phyloP scores from a whole-genome alignment of 2,888 invertebrate genomes.

The Crepidodera aurea region DNA sequence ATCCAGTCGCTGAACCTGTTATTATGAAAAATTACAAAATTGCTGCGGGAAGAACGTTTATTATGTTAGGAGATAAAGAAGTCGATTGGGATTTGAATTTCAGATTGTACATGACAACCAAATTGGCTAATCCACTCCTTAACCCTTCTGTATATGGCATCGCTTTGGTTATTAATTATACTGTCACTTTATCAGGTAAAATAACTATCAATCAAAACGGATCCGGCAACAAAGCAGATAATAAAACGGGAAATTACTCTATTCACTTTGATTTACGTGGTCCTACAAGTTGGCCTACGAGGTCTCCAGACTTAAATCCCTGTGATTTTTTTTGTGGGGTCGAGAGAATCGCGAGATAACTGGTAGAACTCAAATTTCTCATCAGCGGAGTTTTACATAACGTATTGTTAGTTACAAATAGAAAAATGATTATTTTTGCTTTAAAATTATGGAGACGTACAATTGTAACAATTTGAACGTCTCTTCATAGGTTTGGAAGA shows the following conservation, averaged over 20 bases:
- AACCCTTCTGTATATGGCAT: conserved; percentile 87
- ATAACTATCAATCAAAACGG: neutral
- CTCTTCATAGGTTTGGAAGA: conserved; percentile 80
- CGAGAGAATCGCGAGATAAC: too few species aligned
- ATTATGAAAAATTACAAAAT: conserved; percentile 84
- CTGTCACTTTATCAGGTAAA: conserved; percentile 75
- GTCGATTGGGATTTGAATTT: conserved; percentile 90
- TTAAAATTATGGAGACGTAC: too few species aligned
- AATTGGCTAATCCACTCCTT: conserved; percentile 87
- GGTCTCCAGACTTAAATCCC: too few species aligned
- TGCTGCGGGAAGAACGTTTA: conserved; percentile 79
- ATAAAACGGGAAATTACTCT: too few species aligned
- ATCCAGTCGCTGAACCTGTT: conserved; percentile 89
- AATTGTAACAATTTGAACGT: too few species aligned
- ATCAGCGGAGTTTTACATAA: too few species aligned
- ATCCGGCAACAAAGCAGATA: neutral
- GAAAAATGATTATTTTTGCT: too few species aligned
- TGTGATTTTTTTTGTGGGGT: too few species aligned
- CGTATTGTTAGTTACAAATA: too few species aligned
- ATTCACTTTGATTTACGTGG: too few species aligned
- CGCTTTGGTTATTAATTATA: conserved; percentile 90
- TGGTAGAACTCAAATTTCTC: too few species aligned
- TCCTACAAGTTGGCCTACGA: too few species aligned
- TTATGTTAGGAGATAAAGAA: conserved; percentile 87
- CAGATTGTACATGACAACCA: conserved; percentile 86